Conservation (phyloP, 2,113 vertebrate species). For the Ophiodon elongatus region DNA sequence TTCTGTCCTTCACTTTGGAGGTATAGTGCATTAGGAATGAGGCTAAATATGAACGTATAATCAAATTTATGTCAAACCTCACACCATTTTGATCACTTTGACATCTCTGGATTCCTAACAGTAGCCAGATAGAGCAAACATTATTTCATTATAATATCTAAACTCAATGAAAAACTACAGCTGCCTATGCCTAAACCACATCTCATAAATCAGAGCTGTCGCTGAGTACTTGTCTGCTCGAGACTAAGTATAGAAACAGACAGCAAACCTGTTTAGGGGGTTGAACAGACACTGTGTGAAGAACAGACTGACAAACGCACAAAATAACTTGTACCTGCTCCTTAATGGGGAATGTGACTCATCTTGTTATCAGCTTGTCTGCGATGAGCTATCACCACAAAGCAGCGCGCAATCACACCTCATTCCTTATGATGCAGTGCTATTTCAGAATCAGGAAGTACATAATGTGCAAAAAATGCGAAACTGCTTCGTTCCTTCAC, state of each 20-base stretch:
- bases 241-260: slow-evolving; percentile 71
- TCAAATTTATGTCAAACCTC: neutral
- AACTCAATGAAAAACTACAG: slow-evolving; percentile 10
- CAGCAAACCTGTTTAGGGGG: slow-evolving; percentile 56
- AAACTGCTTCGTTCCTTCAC: slow-evolving; percentile 32
- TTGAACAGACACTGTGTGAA: slow-evolving; percentile 63
- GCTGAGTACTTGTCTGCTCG: slow-evolving; percentile 30
- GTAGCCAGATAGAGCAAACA: neutral
- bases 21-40: slow-evolving; percentile 73
- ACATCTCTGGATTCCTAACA: slow-evolving; percentile 3
- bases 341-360: slow-evolving; percentile 70
- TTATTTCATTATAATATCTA: neutral
- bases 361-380: slow-evolving; percentile 73
- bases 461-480: slow-evolving; percentile 39
- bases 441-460: slow-evolving; percentile 57
- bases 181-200: slow-evolving; percentile 5
- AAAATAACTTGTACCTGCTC: slow-evolving; percentile 60
- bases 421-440: slow-evolving; percentile 56
- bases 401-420: slow-evolving; percentile 62
- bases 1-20: slow-evolving; percentile 97
- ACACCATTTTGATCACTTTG: neutral
- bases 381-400: slow-evolving; percentile 61
- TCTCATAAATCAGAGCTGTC: slow-evolving; percentile 38
- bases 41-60: neutral
- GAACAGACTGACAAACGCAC: slow-evolving; percentile 43